Evolutionary conservation across 2,888 invertebrate species (phyloP).

Genomic region (Xylocampa areola): DNA sequence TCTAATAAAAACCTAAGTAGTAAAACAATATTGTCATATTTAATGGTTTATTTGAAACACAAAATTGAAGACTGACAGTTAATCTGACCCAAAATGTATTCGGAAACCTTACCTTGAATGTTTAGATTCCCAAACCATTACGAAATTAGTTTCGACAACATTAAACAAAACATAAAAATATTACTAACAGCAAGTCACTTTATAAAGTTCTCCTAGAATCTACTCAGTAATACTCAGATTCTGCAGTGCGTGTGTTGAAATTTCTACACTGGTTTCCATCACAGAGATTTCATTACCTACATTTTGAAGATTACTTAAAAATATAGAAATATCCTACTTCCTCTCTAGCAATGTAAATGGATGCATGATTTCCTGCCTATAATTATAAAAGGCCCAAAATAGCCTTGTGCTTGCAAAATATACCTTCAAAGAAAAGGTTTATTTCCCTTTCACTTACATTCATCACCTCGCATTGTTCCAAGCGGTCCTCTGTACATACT

Average conservation of each 20-base stretch:
- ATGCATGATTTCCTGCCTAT: conserved; percentile 83
- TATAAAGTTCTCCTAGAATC: conserved; percentile 81
- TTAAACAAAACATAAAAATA: conserved; percentile 87
- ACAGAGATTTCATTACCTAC: conserved; percentile 86
- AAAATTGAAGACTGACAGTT: conserved; percentile 87
- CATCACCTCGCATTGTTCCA: conserved; percentile 85
- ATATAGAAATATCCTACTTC: conserved; percentile 82
- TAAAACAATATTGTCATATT: conserved; percentile 65
- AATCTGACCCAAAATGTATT: conserved; percentile 84
- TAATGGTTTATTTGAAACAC: conserved; percentile 88
- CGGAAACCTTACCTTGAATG: conserved; percentile 75
- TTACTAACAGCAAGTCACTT: conserved; percentile 87
- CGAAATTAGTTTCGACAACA: conserved; percentile 87
- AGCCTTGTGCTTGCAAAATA: conserved; percentile 83
- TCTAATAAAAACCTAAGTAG: neutral
- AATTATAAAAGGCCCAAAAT: conserved; percentile 77
- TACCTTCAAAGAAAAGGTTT: conserved; percentile 75
- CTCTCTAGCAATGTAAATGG: conserved; percentile 82
- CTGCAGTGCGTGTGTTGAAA: conserved; percentile 80
- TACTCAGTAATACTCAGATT: conserved; percentile 87
- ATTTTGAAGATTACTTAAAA: conserved; percentile 81
- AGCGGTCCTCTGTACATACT: conserved; percentile 85
- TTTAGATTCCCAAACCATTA: conserved; percentile 82
- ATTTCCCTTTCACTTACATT: conserved; percentile 80
- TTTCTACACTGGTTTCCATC: conserved; percentile 85